Percentiles rank a stretch among this genome's conserved stretches.
Conservation (phyloP, 2,113 vertebrate genomes). For the Porphyrio hochstetteri region DNA sequence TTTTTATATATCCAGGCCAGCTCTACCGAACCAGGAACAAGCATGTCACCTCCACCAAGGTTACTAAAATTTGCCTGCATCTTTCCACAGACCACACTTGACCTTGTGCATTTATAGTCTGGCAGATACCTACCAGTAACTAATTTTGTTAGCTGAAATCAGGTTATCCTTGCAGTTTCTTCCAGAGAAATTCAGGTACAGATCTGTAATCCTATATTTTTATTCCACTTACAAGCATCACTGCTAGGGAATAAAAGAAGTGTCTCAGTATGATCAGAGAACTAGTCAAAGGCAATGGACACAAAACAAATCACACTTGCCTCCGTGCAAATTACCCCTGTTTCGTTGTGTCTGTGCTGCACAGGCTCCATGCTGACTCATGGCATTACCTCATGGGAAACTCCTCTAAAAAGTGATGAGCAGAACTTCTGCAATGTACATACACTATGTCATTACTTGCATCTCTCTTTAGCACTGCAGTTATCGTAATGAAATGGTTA, state of each 20-base stretch:
- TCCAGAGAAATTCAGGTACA: neutral
- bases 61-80: neutral
- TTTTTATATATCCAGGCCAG: neutral
- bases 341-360: neutral
- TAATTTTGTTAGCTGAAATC: neutral
- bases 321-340: neutral
- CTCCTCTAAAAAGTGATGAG: conserved; percentile 36
- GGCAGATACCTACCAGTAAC: neutral
- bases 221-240: neutral
- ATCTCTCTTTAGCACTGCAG: conserved; percentile 8
- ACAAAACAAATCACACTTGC: neutral
- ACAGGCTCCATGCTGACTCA: conserved; percentile 34
- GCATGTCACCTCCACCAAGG: neutral
- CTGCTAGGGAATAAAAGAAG: neutral
- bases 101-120: neutral
- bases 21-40: neutral
- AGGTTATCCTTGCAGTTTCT: neutral
- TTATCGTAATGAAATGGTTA: neutral
- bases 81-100: neutral
- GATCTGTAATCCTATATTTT: neutral
- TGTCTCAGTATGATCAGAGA: neutral
- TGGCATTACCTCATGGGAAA: conserved; percentile 68
- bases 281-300: neutral
- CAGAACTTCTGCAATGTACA: neutral
- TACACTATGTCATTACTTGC: neutral